Percentiles rank a stretch among this genome's conserved stretches.
Evolutionary conservation across 1,140 invertebrate species (phyloP).

Genomic region (Asbolus verrucosus): DNA sequence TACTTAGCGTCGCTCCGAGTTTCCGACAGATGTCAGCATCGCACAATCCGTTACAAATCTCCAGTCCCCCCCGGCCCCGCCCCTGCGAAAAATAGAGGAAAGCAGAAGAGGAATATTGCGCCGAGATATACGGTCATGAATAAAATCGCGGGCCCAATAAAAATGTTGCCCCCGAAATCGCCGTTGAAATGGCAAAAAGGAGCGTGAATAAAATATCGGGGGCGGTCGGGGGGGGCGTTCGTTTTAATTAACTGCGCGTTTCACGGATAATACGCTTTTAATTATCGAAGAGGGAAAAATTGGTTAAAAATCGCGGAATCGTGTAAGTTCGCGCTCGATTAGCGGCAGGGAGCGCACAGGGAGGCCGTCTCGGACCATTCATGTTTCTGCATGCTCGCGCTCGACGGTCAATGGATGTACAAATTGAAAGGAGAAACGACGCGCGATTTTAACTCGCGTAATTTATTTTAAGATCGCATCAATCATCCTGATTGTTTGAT

Average conservation of each 20-base stretch:
- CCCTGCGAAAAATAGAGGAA: not conserved
- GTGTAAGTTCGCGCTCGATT: too few species aligned
- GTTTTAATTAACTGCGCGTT: constrained; percentile 14
- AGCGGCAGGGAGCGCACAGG: too few species aligned
- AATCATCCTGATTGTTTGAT: constrained; percentile 21
- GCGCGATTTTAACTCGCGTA: too few species aligned
- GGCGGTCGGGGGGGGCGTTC: not conserved
- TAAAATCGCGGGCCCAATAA: constrained; percentile 13
- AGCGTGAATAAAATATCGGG: constrained; percentile 23
- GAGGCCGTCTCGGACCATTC: too few species aligned
- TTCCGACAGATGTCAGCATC: constrained; percentile 28
- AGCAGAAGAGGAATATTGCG: not conserved
- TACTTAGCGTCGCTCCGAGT: constrained; percentile 22
- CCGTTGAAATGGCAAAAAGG: constrained; percentile 13
- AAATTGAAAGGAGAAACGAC: not conserved
- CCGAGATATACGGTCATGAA: constrained; percentile 16
- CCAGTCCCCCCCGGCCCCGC: not conserved
- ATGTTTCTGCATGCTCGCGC: too few species aligned
- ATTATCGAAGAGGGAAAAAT: constrained; percentile 19
- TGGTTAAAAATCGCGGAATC: too few species aligned
- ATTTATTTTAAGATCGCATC: constrained; percentile 7
- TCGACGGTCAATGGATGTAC: too few species aligned
- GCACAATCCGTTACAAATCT: constrained; percentile 30
- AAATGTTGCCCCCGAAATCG: constrained; percentile 8
- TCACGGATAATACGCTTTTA: constrained; percentile 22